A percentile compares a stretch with the other conserved stretches of the same genome.
Conservation (phyloP, 2,113 vertebrate genomes). For the Cyprinodon variegatus region DNA sequence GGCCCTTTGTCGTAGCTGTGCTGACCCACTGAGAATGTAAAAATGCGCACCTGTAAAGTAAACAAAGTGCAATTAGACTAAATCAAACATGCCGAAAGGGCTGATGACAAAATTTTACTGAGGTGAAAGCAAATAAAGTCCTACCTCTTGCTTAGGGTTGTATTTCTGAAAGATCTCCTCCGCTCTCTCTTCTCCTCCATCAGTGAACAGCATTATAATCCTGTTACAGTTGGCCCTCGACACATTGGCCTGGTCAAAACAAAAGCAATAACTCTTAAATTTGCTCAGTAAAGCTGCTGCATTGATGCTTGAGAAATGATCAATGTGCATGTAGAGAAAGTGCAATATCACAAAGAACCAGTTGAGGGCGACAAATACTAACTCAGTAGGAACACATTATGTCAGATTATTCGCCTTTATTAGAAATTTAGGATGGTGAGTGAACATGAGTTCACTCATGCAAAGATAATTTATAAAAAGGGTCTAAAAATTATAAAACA, state of each 20-base stretch:
- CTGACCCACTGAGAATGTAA: slow-evolving; percentile 97
- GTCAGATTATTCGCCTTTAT: not conserved
- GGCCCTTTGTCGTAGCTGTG: slow-evolving; percentile 98
- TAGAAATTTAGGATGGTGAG: not conserved
- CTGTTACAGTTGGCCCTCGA: slow-evolving; percentile 96
- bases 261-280: not conserved
- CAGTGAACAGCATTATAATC: slow-evolving; percentile 98
- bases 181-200: slow-evolving; percentile 94
- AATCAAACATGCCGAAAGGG: not conserved
- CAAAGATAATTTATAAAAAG: not conserved
- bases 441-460: not conserved
- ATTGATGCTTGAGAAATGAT: not conserved
- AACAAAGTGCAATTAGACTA: not conserved
- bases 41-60: slow-evolving; percentile 89
- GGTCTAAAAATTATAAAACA: not conserved
- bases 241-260: slow-evolving; percentile 81
- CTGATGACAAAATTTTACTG: not conserved
- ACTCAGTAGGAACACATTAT: not conserved
- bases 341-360: slow-evolving; percentile 42
- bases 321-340: not conserved
- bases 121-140: not conserved
- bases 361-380: slow-evolving; percentile 50
- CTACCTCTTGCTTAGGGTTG: slow-evolving; percentile 89
- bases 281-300: not conserved
- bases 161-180: slow-evolving; percentile 92